A percentile compares a stretch with the other conserved stretches of the same genome.
phyloP scores from a whole-genome alignment of 2,797 vertebrate species.

The Manis pentadactyla region DNA sequence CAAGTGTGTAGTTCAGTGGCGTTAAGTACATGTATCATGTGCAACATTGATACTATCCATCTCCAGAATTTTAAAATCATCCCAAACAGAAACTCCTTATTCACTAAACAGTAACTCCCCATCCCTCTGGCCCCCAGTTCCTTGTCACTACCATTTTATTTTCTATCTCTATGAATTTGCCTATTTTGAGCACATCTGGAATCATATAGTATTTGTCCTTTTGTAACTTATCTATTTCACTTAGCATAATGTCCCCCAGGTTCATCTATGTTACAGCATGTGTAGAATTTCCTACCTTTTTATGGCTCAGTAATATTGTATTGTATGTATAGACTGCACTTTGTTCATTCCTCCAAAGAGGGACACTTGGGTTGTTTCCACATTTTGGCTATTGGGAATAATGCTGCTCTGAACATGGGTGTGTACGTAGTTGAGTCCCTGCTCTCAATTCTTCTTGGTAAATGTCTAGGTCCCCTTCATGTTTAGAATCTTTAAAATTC shows the following conservation, averaged over 20 bases:
- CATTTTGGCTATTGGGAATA: not conserved
- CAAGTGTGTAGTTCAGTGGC: not conserved
- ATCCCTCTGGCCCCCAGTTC: not conserved
- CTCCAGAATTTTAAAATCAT: not conserved
- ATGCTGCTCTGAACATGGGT: not conserved
- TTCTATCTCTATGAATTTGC: not conserved
- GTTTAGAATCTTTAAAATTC: conserved; percentile 20
- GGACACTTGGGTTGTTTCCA: not conserved
- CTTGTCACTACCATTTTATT: not conserved
- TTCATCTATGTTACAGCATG: not conserved
- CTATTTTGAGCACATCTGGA: not conserved
- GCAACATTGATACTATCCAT: not conserved
- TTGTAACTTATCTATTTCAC: conserved; percentile 6
- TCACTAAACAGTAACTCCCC: not conserved
- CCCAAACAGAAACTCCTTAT: not conserved
- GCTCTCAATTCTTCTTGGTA: conserved; percentile 28
- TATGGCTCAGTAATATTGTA: not conserved
- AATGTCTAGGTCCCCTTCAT: not conserved
- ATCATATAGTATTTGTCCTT: not conserved
- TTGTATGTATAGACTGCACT: not conserved
- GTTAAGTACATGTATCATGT: conserved; percentile 11
- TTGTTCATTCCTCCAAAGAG: conserved; percentile 32
- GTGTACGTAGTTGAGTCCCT: not conserved
- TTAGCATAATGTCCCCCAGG: not conserved
- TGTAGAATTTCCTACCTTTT: conserved; percentile 43